Conservation (phyloP, 2,797 vertebrate genomes). For the Anguilla anguilla region DNA sequence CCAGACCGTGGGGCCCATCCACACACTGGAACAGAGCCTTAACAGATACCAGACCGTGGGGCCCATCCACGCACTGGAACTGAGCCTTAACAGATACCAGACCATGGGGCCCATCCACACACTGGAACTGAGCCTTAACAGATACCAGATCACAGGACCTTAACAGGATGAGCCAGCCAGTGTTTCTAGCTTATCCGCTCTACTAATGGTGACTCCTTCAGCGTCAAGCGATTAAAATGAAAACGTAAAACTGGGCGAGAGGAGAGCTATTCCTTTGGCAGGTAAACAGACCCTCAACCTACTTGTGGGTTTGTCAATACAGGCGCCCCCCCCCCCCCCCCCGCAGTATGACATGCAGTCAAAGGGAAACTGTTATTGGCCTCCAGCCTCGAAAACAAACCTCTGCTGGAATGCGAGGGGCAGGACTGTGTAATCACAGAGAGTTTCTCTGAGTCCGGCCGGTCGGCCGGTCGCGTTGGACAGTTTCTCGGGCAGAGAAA, state of each 20-base stretch:
- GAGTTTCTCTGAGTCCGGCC: slow-evolving; percentile 71
- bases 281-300: background rate
- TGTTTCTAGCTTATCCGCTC: background rate
- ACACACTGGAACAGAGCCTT: background rate
- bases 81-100: background rate
- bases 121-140: background rate
- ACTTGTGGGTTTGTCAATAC: background rate
- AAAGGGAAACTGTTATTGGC: slow-evolving; percentile 57
- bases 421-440: slow-evolving; percentile 70
- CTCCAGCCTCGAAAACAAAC: slow-evolving; percentile 52
- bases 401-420: slow-evolving; percentile 59
- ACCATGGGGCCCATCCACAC: background rate
- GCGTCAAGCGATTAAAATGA: background rate
- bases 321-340: background rate
- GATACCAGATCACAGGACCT: background rate
- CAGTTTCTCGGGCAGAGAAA: slow-evolving; percentile 79
- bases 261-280: background rate
- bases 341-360: slow-evolving; percentile 50
- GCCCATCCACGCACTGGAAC: background rate
- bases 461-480: slow-evolving; percentile 73
- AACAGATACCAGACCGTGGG: background rate
- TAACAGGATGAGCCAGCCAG: background rate
- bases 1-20: background rate
- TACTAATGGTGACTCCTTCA: background rate
- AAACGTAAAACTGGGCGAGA: background rate